A percentile compares a stretch with the other conserved stretches of the same genome.
phyloP scores from a whole-genome alignment of 1,140 invertebrate species.

The Rhysida immarginata region DNA sequence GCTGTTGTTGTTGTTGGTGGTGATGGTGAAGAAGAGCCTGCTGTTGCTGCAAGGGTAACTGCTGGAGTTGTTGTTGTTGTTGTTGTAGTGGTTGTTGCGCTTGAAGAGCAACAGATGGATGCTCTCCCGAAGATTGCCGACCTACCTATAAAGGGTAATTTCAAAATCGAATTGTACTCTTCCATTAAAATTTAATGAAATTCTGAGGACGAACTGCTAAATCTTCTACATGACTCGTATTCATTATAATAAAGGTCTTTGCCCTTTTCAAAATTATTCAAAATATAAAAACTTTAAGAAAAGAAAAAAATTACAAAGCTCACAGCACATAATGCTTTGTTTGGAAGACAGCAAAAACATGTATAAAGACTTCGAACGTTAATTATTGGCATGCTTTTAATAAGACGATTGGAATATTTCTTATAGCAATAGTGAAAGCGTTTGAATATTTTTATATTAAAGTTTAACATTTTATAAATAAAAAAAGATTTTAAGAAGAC shows the following conservation, averaged over 20 bases:
- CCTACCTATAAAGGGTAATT: background rate
- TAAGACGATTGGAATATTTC: too few species aligned
- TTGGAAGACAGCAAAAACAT: too few species aligned
- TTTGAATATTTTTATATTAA: too few species aligned
- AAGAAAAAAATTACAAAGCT: too few species aligned
- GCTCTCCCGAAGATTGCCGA: background rate
- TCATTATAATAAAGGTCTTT: background rate
- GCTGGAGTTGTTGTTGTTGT: slow-evolving; percentile 21
- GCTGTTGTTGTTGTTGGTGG: too few species aligned
- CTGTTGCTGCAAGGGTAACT: slow-evolving; percentile 18
- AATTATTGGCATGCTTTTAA: too few species aligned
- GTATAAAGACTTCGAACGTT: too few species aligned
- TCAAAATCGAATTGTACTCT: background rate
- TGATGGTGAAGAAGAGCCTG: slow-evolving; percentile 17
- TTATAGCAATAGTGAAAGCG: too few species aligned
- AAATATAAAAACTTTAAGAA: too few species aligned
- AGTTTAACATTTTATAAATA: too few species aligned
- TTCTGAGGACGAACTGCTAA: background rate
- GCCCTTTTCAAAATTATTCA: too few species aligned
- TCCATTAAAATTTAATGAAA: background rate
- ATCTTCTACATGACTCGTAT: background rate
- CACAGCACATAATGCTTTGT: background rate
- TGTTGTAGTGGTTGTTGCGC: slow-evolving; percentile 14
- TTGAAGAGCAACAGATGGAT: background rate
- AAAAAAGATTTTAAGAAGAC: too few species aligned